These are phyloP conservation scores for Fissipunctia ypsillon DNA, from an alignment of 2,888 invertebrate genomes.

Conservation along the genomic window DNA sequence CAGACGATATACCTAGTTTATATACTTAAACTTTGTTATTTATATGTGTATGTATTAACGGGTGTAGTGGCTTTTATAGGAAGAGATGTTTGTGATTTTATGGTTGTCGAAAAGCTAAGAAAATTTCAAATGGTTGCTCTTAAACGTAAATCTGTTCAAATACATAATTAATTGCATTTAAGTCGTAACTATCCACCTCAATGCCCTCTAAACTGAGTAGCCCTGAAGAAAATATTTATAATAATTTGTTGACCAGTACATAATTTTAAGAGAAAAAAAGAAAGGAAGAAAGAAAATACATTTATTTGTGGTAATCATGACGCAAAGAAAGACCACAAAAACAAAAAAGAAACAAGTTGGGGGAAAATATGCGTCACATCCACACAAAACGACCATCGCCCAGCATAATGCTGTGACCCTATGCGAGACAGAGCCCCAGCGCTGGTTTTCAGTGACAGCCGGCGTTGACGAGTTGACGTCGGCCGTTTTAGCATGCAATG, in stretches of 20 bases:
- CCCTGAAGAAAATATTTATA: background rate
- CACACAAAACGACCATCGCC: too few species aligned
- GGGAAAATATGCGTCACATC: too few species aligned
- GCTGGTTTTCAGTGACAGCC: too few species aligned
- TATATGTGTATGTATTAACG: conserved; percentile 53
- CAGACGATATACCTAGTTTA: conserved; percentile 67
- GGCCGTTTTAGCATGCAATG: too few species aligned
- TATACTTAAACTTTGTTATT: conserved; percentile 63
- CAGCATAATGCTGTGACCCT: too few species aligned
- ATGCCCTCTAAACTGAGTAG: background rate
- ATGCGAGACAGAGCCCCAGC: too few species aligned
- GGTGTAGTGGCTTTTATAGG: conserved; percentile 39
- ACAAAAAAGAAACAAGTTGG: too few species aligned
- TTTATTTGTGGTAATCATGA: too few species aligned
- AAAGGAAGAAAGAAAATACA: too few species aligned
- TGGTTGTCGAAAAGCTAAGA: background rate
- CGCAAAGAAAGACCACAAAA: too few species aligned
- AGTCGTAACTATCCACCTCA: background rate
- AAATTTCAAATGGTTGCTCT: conserved; percentile 5
- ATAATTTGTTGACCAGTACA: background rate
- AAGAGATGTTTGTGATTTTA: conserved; percentile 24
- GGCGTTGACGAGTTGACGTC: too few species aligned
- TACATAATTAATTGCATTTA: background rate
- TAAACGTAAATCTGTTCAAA: background rate
- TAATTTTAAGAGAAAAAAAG: too few species aligned